A percentile compares a stretch with the other conserved stretches of the same genome.
phyloP scores from a whole-genome alignment of 2,888 invertebrate genomes.

The Neria commutata region DNA sequence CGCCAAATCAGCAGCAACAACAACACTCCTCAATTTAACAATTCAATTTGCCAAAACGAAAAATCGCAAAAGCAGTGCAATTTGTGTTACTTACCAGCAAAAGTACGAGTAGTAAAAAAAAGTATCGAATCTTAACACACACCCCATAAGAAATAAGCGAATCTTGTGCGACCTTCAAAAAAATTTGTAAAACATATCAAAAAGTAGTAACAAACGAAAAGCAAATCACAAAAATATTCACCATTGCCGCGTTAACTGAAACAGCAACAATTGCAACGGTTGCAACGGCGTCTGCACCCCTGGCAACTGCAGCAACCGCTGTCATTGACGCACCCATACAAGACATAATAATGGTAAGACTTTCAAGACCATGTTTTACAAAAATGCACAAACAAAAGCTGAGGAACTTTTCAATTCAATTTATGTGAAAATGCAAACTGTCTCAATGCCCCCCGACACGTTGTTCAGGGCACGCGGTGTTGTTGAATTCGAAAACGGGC shows the following conservation, averaged over 20 bases:
- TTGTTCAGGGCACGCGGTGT: no score
- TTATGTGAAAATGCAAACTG: not conserved
- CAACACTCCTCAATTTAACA: not conserved
- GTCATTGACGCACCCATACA: slow-evolving; percentile 39
- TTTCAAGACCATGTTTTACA: slow-evolving; percentile 37
- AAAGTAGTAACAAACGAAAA: slow-evolving; percentile 28
- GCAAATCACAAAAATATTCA: slow-evolving; percentile 50
- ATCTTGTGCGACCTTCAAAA: not conserved
- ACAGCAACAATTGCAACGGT: slow-evolving; percentile 50
- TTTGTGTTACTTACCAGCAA: not conserved
- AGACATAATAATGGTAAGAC: slow-evolving; percentile 60
- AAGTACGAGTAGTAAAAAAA: not conserved
- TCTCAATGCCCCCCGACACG: no score
- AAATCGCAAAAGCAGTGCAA: slow-evolving; percentile 11
- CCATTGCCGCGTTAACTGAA: slow-evolving; percentile 56
- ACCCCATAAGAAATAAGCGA: no score
- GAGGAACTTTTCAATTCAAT: not conserved
- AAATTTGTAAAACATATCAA: slow-evolving; percentile 29
- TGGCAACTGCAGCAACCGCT: slow-evolving; percentile 23
- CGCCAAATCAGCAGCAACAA: not conserved
- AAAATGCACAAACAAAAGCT: slow-evolving; percentile 21
- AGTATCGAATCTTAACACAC: no score
- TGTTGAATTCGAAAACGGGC: no score
- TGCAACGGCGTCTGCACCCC: slow-evolving; percentile 36
- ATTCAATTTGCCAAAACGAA: slow-evolving; percentile 4